Evolutionary conservation across 2,797 vertebrate species (phyloP), one percentile per base, ranked within the genome.

Genomic region (Intellagama lesueurii): DNA sequence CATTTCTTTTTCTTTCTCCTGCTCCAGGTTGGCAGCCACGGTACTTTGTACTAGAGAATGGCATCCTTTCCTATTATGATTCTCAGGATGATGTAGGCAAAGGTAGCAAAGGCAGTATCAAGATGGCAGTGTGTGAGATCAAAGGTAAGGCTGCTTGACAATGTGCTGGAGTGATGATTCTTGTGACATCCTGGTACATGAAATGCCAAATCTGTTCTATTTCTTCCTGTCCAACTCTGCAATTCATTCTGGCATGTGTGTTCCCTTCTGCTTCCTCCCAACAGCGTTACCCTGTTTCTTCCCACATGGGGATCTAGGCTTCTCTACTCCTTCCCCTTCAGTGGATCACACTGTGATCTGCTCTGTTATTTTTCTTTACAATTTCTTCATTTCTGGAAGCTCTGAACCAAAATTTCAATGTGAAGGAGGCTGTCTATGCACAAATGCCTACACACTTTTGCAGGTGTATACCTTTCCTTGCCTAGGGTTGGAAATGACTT

Each of bases 41-140:
- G 3, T 96, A 95, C 83, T 96, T 96, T 77, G 93, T 95, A 32
- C 79, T 96, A 88, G 94, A 96, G 32, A 89, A 92, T 5, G 92
- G 91, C 40, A 92, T 95, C 66, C 91, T 96, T 26, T 95, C 94
- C 35, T 94, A 95, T 85, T 95, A 96, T 24, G 93, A 95, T 68
- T 94, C 92, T 0, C 94, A 92, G 88, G 95, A 95, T 40, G 94
- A 96, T 77, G 95, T 95, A 52, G 92, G 88, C 35, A 96, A 95
- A 86, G 92, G 90, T 32, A 93, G 93, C 84, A 94, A 95, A 81
- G 95, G 95, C 47, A 96, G 95, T 90, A 92, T 95, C 73, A 95
- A 95, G 90, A 96, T 96, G 95, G 94, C 93, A 1, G 93, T 94
- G 64, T 96, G 95, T n/a, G 95, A 96, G 83, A 96, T 96, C 87